A percentile compares a stretch with the other conserved stretches of the same genome.
Evolutionary conservation across 2,113 vertebrate species (phyloP).

Genomic region (Labeo catla): DNA sequence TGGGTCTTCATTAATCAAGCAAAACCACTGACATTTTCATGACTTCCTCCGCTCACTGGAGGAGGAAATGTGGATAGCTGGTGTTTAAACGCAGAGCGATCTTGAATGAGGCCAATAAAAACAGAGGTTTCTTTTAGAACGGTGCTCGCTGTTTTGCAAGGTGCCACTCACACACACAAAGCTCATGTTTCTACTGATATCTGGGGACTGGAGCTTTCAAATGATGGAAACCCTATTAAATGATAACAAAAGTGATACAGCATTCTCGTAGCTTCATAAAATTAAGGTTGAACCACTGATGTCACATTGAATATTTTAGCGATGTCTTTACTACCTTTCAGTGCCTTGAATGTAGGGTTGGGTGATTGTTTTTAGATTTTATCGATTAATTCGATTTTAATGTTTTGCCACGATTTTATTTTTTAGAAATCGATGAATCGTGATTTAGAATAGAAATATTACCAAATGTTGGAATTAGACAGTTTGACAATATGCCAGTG

Average conservation of each 20-base stretch:
- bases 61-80: conserved; percentile 56
- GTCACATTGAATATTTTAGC: too few relatives aligned
- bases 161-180: conserved; percentile 29
- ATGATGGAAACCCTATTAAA: neutral
- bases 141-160: conserved; percentile 23
- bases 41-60: conserved; percentile 55
- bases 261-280: too few relatives aligned
- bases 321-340: too few relatives aligned
- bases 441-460: too few relatives aligned
- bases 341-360: too few relatives aligned
- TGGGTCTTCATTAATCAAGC: conserved; percentile 52
- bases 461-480: too few relatives aligned
- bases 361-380: too few relatives aligned
- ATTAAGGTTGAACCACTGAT: too few relatives aligned
- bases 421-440: too few relatives aligned
- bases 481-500: too few relatives aligned
- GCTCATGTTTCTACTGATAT: neutral
- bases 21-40: conserved; percentile 65
- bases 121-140: conserved; percentile 43
- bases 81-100: conserved; percentile 52
- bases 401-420: too few relatives aligned
- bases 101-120: conserved; percentile 64
- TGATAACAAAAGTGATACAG: neutral
- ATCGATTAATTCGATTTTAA: too few relatives aligned
- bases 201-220: neutral